Percentiles rank a stretch among this genome's conserved stretches.
Conservation (phyloP, 2,888 invertebrate genomes). For the Meteorus colon region DNA sequence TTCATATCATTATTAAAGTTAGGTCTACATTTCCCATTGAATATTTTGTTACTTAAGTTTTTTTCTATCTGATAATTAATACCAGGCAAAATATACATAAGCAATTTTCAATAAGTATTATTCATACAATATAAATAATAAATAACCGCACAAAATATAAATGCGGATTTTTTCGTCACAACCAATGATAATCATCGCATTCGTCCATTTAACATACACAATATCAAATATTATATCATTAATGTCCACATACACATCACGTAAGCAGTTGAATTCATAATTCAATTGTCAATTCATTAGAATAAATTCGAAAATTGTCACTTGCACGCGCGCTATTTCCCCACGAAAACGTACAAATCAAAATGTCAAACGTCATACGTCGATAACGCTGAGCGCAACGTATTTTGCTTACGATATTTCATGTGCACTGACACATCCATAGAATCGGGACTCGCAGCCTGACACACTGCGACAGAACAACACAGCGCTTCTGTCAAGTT, state of each 20-base stretch:
- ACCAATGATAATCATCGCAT: neutral
- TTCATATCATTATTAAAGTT: neutral
- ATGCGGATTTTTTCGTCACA: neutral
- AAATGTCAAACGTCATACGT: neutral
- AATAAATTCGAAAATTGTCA: neutral
- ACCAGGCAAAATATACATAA: neutral
- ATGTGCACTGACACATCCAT: neutral
- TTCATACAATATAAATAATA: neutral
- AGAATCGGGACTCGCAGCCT: neutral
- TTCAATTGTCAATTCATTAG: neutral
- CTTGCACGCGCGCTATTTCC: neutral
- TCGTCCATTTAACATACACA: neutral
- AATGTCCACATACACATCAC: neutral
- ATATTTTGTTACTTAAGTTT: neutral
- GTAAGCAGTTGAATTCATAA: neutral
- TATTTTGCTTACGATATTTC: neutral
- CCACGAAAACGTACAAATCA: neutral
- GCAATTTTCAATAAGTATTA: neutral
- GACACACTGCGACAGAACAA: neutral
- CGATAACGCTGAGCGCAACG: neutral
- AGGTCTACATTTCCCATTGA: neutral
- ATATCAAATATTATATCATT: neutral
- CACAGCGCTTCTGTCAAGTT: constrained; percentile 1
- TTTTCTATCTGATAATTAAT: neutral
- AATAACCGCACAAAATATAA: neutral